phyloP scores from a whole-genome alignment of 2,113 vertebrate genomes.

The Cyanoliseus patagonus region DNA sequence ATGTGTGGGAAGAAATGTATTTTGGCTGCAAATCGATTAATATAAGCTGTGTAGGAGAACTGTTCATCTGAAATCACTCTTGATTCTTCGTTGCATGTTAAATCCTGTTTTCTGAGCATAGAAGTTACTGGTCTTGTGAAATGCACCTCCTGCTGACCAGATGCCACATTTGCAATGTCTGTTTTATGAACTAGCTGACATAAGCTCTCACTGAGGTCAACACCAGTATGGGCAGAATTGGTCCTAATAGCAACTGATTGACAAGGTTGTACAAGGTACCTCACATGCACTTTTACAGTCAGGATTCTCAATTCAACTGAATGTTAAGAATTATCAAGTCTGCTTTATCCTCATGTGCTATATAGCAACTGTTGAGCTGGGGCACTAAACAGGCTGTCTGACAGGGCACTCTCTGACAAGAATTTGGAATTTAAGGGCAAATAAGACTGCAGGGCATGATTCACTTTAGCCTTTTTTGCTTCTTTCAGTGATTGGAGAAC shows the following conservation, averaged over 20 bases:
- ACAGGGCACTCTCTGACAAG: background rate
- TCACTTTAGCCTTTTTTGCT: background rate
- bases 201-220: background rate
- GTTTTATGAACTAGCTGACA: rapidly evolving
- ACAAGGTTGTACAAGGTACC: background rate
- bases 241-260: background rate
- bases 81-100: background rate
- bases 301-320: background rate
- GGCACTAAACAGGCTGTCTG: background rate
- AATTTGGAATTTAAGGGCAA: background rate
- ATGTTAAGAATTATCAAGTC: background rate
- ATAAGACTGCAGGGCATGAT: background rate
- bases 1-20: background rate
- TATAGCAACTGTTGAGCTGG: background rate
- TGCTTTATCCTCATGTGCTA: background rate
- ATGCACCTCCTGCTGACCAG: background rate
- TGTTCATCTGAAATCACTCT: background rate
- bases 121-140: background rate
- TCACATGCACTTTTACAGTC: background rate
- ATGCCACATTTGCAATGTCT: background rate
- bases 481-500: background rate
- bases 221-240: background rate
- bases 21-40: background rate
- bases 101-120: background rate
- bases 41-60: background rate